Conservation (phyloP, 1,140 invertebrate species). For the Dinothrombium tinctorium region DNA sequence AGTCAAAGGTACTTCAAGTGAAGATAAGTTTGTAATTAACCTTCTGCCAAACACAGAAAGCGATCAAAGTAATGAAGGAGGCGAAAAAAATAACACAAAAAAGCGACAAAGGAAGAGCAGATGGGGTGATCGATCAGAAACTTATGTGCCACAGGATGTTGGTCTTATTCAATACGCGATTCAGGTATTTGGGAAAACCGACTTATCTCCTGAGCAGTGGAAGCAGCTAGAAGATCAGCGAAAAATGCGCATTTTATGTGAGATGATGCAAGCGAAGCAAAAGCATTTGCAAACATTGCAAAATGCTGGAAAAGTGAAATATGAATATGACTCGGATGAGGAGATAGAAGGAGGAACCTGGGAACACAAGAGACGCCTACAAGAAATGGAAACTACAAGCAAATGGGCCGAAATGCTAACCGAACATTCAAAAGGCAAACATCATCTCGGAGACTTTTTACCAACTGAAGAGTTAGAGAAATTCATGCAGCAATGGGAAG, state of each 20-base stretch:
- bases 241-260: constrained; percentile 30
- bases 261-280: constrained; percentile 24
- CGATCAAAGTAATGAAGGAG: not conserved
- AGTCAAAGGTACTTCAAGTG: not conserved
- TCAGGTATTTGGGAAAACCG: constrained; percentile 55
- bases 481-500: constrained; percentile 76
- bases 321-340: constrained; percentile 85
- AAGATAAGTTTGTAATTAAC: not conserved
- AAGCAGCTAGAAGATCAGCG: constrained; percentile 78
- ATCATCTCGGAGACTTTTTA: constrained; percentile 89
- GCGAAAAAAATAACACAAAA: not conserved
- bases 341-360: constrained; percentile 65
- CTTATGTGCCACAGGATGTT: constrained; percentile 30
- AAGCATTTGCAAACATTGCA: constrained; percentile 21
- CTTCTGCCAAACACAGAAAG: not conserved
- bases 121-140: constrained; percentile 2
- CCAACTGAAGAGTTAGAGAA: constrained; percentile 77
- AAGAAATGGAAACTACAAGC: constrained; percentile 78
- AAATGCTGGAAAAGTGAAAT: constrained; percentile 22
- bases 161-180: constrained; percentile 53
- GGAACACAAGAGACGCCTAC: constrained; percentile 62
- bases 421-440: constrained; percentile 65
- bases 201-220: constrained; percentile 69
- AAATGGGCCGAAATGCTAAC: constrained; percentile 68
- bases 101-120: constrained; percentile 7